Base-by-base conservation (phyloP, 2,888 invertebrate species). In the Drosophila koepferae region DNA sequence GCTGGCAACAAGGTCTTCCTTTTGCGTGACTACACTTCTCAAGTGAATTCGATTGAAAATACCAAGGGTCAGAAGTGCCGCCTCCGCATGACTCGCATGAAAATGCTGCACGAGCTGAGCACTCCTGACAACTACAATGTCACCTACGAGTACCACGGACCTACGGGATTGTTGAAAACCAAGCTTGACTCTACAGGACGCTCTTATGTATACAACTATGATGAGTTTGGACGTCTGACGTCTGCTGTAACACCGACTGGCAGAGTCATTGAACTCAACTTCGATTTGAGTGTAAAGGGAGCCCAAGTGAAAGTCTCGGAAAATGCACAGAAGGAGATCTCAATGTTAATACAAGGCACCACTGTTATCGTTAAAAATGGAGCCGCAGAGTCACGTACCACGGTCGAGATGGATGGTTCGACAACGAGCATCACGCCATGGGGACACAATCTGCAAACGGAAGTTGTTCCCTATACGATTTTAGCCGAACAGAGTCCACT, bases 231-330 rank as follows among this genome's bases (percentile, higher is more conserved):
- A 2, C 95, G 99, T 65, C 94, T 99, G 2, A 97, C 97, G 2
- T 96, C 97, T 14, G 98, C 98, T 1, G 97, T 98, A 0, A 98
- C 98, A 8, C 99, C 99, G 0, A 99, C 98, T n/a, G 99, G 99
- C 8, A 96, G 98, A 93, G 96, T 98, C 20, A 97, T 98, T 62
- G 96, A 96, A 72, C 93, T 98, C 0, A 96, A 96, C 5, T 98
- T 98, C 90, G 98, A 98, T 93, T 94, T 98, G n/a, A 98, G 97
- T 88, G 94, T 97, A 16, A 97, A 97, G 93, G 98, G 98, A 1
- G 98, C 98, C 0, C 96, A 96, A 14, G 97, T 98, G 0, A 96
- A 96, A 89, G 96, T 98, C 0, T 96, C 96, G 8, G 96, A 97
- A 92, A 97, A 97, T 90, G 96, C 96, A 80, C 95, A 96, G 61